Conservation (phyloP, 2,888 invertebrate species). For the Epirrhoe alternata region DNA sequence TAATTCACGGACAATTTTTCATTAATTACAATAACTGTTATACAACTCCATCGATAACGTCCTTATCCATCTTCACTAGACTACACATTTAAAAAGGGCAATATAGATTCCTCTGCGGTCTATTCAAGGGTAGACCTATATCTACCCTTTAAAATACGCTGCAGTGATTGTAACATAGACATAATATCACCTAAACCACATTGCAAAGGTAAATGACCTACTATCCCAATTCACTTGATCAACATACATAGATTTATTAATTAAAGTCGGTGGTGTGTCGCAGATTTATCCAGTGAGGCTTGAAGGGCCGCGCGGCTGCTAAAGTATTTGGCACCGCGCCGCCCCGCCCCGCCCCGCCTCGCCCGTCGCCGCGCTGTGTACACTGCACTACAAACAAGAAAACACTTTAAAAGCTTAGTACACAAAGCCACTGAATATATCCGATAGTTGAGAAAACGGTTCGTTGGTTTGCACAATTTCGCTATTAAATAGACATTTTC, state of each 20-base stretch:
- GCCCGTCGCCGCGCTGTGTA: neutral
- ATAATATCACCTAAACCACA: too few species aligned
- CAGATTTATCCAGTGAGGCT: slow-evolving; percentile 7
- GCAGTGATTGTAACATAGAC: neutral
- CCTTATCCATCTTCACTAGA: too few species aligned
- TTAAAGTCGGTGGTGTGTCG: slow-evolving; percentile 13
- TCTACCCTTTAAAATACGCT: too few species aligned
- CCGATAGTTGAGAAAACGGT: neutral
- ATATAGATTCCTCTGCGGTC: too few species aligned
- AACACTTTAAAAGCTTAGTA: neutral
- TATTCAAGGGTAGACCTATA: too few species aligned
- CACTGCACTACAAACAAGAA: neutral
- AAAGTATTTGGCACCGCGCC: neutral
- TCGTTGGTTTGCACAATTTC: neutral
- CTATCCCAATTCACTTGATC: too few species aligned
- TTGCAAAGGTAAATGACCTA: too few species aligned
- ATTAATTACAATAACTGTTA: too few species aligned
- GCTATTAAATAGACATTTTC: neutral
- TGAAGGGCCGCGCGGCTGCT: slow-evolving; percentile 3
- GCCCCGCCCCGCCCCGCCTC: neutral
- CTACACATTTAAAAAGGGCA: too few species aligned
- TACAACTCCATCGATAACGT: too few species aligned
- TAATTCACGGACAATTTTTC: neutral
- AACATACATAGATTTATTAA: too few species aligned
- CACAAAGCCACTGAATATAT: neutral